Base-by-base conservation (phyloP, 2,797 vertebrate genomes). In the Parauchenoglanis ngamensis region DNA sequence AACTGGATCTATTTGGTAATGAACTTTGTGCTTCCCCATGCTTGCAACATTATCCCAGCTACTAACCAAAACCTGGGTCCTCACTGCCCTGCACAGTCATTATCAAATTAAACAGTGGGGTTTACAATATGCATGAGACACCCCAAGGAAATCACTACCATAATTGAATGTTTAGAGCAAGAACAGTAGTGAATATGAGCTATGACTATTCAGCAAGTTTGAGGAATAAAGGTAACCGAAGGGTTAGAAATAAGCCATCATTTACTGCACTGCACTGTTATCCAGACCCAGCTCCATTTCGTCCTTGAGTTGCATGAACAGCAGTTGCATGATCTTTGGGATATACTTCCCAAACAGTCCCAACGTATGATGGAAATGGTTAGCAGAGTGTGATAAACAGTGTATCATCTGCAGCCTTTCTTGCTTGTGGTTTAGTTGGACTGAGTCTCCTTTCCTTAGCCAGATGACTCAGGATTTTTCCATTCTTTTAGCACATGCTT, bases 1-100 rank as follows among this genome's bases (percentile, higher is more conserved):
- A 95, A 95, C 94, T 88, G 89, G 93, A 95, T 90, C 91, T 92
- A 82, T 94, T 92, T 93, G 92, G 90, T 92, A 92, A 93, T 88
- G 89, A 94, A 94, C 75, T 92, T 91, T 90, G 92, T 89, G 92
- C 91, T 57, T 88, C 92, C 68, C 79, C 73, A 88, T 90, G 92
- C 73, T 79, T 54, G 94, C 91, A 95, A 95, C 92, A 89, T 86
- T 92, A 94, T 93, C 93, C 91, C 88, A 81, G 82, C 78, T 86
- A 77, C 89, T 88, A 86, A 83, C 84, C 86, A 78, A 83, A 87
- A 89, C 54, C 79, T 73, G 84, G 84, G 65, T 56, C 52, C 82
- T 78, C 78, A 31, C 83, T 57, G 23, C 77, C 79, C 46, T 44
- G 81, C 84, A 79, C 59, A 65, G 72, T 86, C 84, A 90, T 89